Evolutionary conservation across 2,888 invertebrate species (phyloP).

Genomic region (Hyposoter didymator): DNA sequence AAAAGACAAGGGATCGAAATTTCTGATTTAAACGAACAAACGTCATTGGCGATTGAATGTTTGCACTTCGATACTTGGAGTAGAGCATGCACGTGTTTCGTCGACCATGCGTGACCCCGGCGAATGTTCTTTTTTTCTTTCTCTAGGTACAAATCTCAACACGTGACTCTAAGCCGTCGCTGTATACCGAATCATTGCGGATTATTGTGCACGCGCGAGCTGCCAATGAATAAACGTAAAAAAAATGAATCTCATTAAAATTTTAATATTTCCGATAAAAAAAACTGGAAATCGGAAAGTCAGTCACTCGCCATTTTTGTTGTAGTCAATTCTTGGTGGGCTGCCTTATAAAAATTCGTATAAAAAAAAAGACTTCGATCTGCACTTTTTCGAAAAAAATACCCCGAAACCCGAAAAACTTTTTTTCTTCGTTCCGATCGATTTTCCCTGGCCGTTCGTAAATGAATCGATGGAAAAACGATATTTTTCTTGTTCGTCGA

Average conservation of each 20-base stretch:
- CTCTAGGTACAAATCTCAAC: constrained; percentile 39
- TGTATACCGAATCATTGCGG: constrained; percentile 13
- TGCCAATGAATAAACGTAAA: background rate
- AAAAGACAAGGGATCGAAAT: constrained; percentile 24
- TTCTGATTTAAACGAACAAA: background rate
- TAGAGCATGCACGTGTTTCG: constrained; percentile 66
- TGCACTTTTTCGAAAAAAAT: background rate
- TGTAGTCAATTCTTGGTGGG: background rate
- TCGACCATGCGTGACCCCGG: constrained; percentile 60
- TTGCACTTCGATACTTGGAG: constrained; percentile 11
- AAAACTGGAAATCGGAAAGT: background rate
- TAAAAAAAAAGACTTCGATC: background rate
- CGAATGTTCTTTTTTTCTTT: constrained; percentile 17
- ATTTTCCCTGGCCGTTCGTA: background rate
- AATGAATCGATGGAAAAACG: background rate
- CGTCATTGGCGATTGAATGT: constrained; percentile 1
- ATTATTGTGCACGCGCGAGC: constrained; percentile 36
- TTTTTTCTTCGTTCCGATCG: background rate
- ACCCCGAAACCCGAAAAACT: background rate
- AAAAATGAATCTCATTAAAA: background rate
- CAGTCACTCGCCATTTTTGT: background rate
- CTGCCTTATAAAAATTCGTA: background rate
- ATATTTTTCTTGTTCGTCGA: background rate
- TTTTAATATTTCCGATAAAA: background rate
- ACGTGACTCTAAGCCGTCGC: constrained; percentile 46